These are phyloP conservation scores for Lagria hirta DNA, from an alignment of 2,888 invertebrate genomes.

Conservation along the genomic window DNA sequence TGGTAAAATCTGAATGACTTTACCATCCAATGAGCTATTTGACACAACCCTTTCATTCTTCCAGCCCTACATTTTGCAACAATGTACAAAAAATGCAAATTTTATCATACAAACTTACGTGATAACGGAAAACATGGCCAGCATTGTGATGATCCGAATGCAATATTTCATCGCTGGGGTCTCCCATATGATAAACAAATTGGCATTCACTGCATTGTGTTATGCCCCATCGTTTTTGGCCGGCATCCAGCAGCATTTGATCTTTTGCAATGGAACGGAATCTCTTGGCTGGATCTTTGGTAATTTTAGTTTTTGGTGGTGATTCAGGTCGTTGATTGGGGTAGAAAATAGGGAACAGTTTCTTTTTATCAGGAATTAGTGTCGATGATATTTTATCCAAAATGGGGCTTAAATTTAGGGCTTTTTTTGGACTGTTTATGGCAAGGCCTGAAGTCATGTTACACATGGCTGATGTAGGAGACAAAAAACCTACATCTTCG, in stretches of 20 bases:
- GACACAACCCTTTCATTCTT: constrained; percentile 71
- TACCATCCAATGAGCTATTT: constrained; percentile 51
- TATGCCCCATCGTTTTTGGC: constrained; percentile 78
- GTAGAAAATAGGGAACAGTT: constrained; percentile 57
- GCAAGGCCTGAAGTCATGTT: constrained; percentile 57
- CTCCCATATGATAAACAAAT: constrained; percentile 70
- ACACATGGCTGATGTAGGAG: constrained; percentile 57
- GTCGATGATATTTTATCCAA: constrained; percentile 35
- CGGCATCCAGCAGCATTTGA: constrained; percentile 81
- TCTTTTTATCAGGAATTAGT: constrained; percentile 29
- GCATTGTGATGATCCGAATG: constrained; percentile 75
- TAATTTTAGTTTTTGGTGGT: constrained; percentile 10
- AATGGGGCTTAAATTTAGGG: constrained; percentile 42
- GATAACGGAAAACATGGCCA: constrained; percentile 64
- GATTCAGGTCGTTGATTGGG: constrained; percentile 23
- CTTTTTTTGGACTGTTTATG: constrained; percentile 55
- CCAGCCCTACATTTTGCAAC: constrained; percentile 64
- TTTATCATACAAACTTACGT: constrained; percentile 55
- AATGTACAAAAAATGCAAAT: not conserved
- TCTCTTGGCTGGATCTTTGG: constrained; percentile 36
- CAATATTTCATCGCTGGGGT: constrained; percentile 76
- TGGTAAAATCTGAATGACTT: constrained; percentile 61
- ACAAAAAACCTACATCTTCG: constrained; percentile 43
- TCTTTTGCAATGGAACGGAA: constrained; percentile 57
- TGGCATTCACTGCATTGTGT: constrained; percentile 75